These are phyloP conservation scores for Zaprionus taronus DNA, from an alignment of 1,140 invertebrate genomes.

Conservation along the genomic window DNA sequence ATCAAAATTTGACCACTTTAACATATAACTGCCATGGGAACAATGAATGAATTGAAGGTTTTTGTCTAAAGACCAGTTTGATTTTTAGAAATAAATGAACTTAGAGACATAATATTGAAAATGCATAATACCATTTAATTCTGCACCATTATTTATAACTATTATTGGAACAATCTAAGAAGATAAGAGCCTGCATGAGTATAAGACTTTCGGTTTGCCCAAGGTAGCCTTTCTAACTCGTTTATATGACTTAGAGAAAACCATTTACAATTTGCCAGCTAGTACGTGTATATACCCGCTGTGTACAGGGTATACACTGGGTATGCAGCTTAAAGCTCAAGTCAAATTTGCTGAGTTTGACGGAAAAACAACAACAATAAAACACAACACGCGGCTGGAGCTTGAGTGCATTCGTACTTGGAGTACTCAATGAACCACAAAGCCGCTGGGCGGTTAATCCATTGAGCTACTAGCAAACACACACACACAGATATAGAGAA, in stretches of 20 bases:
- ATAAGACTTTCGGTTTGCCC: too few relatives aligned
- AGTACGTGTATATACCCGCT: neutral
- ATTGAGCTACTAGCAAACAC: constrained; percentile 27
- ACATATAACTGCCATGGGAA: too few relatives aligned
- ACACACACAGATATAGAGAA: constrained; percentile 18
- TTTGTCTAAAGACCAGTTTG: too few relatives aligned
- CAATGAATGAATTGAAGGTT: too few relatives aligned
- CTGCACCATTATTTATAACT: too few relatives aligned
- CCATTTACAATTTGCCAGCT: neutral
- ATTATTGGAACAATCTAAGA: too few relatives aligned
- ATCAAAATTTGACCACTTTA: too few relatives aligned
- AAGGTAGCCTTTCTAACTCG: too few relatives aligned
- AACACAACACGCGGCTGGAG: neutral
- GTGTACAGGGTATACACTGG: neutral
- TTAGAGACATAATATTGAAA: too few relatives aligned
- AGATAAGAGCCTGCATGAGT: too few relatives aligned
- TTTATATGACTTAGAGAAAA: neutral
- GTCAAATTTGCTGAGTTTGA: neutral
- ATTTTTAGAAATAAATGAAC: too few relatives aligned
- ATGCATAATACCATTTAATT: too few relatives aligned
- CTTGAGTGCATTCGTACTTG: constrained; percentile 24
- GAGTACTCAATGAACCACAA: constrained; percentile 10
- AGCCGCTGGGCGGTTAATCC: neutral
- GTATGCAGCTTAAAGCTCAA: neutral
- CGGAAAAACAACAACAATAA: constrained; percentile 1